Conservation (phyloP, 1,140 invertebrate species). For the Oedothorax gibbosus region DNA sequence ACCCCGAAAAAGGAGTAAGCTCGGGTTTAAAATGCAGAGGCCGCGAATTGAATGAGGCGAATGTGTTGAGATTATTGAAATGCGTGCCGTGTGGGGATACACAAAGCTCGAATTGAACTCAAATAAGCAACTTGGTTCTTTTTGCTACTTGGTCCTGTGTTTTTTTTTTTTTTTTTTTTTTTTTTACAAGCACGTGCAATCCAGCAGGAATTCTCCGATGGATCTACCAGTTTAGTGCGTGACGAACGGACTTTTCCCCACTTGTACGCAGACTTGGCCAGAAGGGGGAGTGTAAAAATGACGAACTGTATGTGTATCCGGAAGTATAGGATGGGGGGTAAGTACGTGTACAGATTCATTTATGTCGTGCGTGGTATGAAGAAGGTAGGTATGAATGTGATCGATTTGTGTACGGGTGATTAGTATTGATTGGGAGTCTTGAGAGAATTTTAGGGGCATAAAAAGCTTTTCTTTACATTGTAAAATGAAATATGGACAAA, state of each 20-base stretch:
- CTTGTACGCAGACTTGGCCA: slow-evolving; percentile 46
- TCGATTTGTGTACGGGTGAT: too few relatives aligned
- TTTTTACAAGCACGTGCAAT: slow-evolving; percentile 50
- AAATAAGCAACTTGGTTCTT: slow-evolving; percentile 54
- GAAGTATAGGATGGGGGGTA: too few relatives aligned
- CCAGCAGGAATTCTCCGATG: slow-evolving; percentile 54
- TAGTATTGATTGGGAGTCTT: too few relatives aligned
- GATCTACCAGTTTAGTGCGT: slow-evolving; percentile 56
- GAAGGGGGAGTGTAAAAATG: slow-evolving; percentile 53
- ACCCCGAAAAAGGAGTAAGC: slow-evolving; percentile 16
- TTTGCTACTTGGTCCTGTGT: background rate
- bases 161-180: slow-evolving; percentile 31
- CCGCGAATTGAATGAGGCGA: slow-evolving; percentile 52
- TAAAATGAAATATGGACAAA: too few relatives aligned
- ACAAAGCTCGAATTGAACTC: slow-evolving; percentile 50
- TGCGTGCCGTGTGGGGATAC: slow-evolving; percentile 51
- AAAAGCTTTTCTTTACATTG: too few relatives aligned
- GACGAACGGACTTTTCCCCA: slow-evolving; percentile 53
- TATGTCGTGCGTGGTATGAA: too few relatives aligned
- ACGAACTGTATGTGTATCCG: background rate
- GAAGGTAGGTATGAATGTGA: too few relatives aligned
- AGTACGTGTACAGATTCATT: too few relatives aligned
- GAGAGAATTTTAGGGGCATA: too few relatives aligned
- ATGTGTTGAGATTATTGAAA: slow-evolving; percentile 61
- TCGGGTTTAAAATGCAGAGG: slow-evolving; percentile 53